Evolutionary conservation across 1,140 invertebrate genomes (phyloP).

Genomic region (Drosophila micromelanica): DNA sequence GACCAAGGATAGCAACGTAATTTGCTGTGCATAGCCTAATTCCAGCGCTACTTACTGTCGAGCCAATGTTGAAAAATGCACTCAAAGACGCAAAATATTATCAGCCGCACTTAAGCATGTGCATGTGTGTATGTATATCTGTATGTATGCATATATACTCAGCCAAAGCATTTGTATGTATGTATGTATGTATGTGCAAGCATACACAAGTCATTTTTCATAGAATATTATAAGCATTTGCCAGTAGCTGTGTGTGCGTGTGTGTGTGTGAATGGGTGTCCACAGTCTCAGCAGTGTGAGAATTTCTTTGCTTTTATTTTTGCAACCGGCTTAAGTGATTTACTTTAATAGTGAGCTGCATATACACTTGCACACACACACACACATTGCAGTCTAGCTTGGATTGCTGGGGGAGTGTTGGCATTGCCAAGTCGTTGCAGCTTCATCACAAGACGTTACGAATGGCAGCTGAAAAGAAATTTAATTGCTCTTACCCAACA

Average conservation of each 20-base stretch:
- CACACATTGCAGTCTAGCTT: background rate
- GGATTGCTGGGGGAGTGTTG: background rate
- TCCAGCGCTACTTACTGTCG: slow-evolving; percentile 72
- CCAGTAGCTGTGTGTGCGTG: slow-evolving; percentile 10
- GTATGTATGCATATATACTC: background rate
- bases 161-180: background rate
- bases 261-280: background rate
- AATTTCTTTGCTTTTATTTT: slow-evolving; percentile 61
- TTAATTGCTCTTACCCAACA: slow-evolving; percentile 59
- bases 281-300: slow-evolving; percentile 22
- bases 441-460: slow-evolving; percentile 67
- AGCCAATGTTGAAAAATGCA: slow-evolving; percentile 68
- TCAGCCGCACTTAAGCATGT: slow-evolving; percentile 53
- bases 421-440: slow-evolving; percentile 47
- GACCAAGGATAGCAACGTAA: slow-evolving; percentile 62
- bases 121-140: background rate
- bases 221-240: slow-evolving; percentile 16
- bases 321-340: slow-evolving; percentile 73
- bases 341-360: slow-evolving; percentile 52
- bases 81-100: slow-evolving; percentile 50
- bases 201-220: slow-evolving; percentile 17
- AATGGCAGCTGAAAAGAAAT: slow-evolving; percentile 72
- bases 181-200: background rate
- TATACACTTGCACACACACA: background rate
- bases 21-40: slow-evolving; percentile 69